Evolutionary conservation across 2,113 vertebrate genomes (phyloP).

Genomic region (Manacus vitellinus): DNA sequence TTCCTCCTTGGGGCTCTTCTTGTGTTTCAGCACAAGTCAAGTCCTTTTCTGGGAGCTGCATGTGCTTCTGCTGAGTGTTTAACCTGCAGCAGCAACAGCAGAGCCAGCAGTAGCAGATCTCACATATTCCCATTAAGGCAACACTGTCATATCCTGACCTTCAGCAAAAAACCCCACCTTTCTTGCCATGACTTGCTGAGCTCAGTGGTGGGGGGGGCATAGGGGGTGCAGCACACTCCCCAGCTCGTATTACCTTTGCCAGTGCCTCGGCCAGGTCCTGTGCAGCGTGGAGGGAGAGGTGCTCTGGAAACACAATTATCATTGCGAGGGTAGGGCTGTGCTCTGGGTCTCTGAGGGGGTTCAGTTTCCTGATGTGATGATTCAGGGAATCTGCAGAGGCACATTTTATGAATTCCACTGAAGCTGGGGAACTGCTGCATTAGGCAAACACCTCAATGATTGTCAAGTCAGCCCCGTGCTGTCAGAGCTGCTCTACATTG

Average conservation of each 20-base stretch:
- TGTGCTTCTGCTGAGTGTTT: background rate
- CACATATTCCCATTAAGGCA: rapidly evolving
- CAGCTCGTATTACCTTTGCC: rapidly evolving
- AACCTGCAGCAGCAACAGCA: background rate
- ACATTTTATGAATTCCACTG: background rate
- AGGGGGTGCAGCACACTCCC: rapidly evolving
- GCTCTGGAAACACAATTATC: background rate
- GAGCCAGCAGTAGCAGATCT: background rate
- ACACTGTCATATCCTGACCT: background rate
- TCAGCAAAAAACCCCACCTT: background rate
- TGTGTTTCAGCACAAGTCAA: background rate
- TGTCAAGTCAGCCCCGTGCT: conserved; percentile 2
- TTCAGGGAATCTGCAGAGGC: background rate
- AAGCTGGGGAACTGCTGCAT: conserved; percentile 14
- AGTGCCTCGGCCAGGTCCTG: rapidly evolving
- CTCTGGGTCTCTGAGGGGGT: background rate
- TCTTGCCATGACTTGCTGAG: background rate
- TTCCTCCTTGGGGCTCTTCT: background rate
- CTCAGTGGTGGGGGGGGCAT: background rate
- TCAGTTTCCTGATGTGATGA: background rate
- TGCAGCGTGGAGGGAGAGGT: background rate
- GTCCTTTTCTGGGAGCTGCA: background rate
- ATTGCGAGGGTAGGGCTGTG: background rate
- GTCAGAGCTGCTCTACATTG: background rate
- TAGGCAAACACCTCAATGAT: background rate